Percentiles rank a stretch among this genome's conserved stretches.
Evolutionary conservation across 2,797 vertebrate species (phyloP).

Genomic region (Pitangus sulphuratus): DNA sequence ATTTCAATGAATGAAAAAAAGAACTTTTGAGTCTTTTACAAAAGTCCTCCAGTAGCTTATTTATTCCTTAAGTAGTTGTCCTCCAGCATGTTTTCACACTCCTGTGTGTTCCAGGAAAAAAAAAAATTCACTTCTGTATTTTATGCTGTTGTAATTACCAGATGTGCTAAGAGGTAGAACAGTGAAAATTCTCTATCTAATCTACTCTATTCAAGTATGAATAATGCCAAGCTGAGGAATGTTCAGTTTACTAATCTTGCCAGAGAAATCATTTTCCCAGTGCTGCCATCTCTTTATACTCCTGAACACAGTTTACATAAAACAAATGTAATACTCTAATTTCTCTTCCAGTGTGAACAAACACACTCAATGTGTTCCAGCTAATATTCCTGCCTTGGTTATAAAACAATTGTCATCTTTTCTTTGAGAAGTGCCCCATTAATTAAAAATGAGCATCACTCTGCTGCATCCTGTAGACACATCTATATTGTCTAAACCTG

Average conservation of each 20-base stretch:
- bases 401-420: neutral
- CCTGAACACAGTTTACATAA: neutral
- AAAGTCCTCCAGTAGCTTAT: neutral
- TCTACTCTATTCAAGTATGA: conserved; percentile 11
- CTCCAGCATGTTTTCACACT: neutral
- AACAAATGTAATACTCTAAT: neutral
- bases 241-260: neutral
- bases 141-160: neutral
- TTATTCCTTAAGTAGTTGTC: neutral
- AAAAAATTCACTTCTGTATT: neutral
- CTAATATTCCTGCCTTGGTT: neutral
- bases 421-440: neutral
- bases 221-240: neutral
- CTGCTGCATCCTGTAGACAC: neutral
- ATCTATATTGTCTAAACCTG: neutral
- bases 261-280: neutral
- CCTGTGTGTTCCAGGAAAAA: neutral
- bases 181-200: conserved; percentile 3
- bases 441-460: neutral
- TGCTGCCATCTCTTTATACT: neutral
- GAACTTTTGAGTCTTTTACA: neutral
- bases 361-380: neutral
- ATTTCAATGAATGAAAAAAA: neutral
- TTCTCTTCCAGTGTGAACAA: conserved; percentile 29
- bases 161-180: neutral